Conservation (phyloP, 2,797 vertebrate genomes). For the Hypotaenidia philippensis region DNA sequence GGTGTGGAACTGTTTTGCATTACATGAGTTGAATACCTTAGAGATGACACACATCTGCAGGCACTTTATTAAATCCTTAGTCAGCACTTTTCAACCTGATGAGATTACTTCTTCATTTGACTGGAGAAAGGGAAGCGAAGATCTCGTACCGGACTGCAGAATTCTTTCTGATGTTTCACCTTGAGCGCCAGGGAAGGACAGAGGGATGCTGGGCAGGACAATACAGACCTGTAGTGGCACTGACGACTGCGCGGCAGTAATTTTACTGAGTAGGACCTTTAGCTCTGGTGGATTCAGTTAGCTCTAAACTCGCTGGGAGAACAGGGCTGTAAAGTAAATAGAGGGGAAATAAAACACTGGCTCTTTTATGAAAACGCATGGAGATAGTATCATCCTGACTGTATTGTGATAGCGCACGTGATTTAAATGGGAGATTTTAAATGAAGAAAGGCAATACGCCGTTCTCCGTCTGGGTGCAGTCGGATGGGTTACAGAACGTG, state of each 20-base stretch:
- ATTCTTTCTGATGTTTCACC: constrained; percentile 87
- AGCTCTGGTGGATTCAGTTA: constrained; percentile 56
- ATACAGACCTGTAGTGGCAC: neutral
- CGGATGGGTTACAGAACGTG: constrained; percentile 18
- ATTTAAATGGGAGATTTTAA: constrained; percentile 60
- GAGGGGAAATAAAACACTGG: constrained; percentile 71
- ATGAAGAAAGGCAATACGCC: constrained; percentile 60
- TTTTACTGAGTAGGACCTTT: constrained; percentile 51
- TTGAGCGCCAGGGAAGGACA: constrained; percentile 79
- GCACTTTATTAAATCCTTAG: constrained; percentile 91
- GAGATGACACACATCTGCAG: constrained; percentile 93
- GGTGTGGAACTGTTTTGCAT: constrained; percentile 90
- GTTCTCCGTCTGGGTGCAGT: neutral
- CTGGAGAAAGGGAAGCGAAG: constrained; percentile 87
- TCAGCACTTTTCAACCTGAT: constrained; percentile 92
- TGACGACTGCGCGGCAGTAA: neutral
- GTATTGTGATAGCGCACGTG: constrained; percentile 16
- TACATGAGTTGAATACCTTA: constrained; percentile 93
- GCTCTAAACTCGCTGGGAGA: constrained; percentile 14
- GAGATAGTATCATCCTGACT: constrained; percentile 50
- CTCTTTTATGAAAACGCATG: constrained; percentile 59
- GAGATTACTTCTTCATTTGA: constrained; percentile 94
- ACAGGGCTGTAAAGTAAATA: constrained; percentile 30
- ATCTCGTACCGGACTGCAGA: constrained; percentile 83
- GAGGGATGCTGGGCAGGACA: constrained; percentile 40